A percentile compares a stretch with the other conserved stretches of the same genome.
phyloP scores from a whole-genome alignment of 2,888 invertebrate species.

The Sussaba pulchella region DNA sequence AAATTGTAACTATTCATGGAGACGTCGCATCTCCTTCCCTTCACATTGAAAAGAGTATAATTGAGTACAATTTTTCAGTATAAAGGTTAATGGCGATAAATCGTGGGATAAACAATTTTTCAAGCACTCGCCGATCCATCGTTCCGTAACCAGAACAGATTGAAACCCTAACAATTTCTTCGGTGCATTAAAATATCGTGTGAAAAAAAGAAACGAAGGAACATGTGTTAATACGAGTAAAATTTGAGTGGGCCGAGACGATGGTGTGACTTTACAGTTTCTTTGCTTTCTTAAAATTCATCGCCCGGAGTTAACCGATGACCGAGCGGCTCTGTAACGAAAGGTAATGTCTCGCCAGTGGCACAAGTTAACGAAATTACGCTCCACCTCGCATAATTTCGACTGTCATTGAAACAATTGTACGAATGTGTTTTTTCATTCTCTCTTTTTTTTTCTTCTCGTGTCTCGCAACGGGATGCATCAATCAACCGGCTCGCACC shows the following conservation, averaged over 20 bases:
- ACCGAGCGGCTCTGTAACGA: constrained; percentile 22
- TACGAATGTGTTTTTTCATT: constrained; percentile 20
- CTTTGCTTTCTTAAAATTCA: constrained; percentile 35
- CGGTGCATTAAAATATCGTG: constrained; percentile 15
- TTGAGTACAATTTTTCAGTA: too few relatives aligned
- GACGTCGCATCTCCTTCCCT: neutral
- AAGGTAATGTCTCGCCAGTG: neutral
- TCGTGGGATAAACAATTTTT: neutral
- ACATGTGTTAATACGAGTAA: constrained; percentile 25
- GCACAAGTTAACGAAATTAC: constrained; percentile 20
- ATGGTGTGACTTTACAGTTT: constrained; percentile 43
- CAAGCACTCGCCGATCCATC: neutral
- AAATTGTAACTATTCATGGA: neutral
- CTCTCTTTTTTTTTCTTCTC: constrained; percentile 33
- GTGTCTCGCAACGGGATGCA: constrained; percentile 50
- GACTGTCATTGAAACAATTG: constrained; percentile 41
- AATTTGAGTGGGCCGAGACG: constrained; percentile 52
- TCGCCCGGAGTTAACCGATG: constrained; percentile 39
- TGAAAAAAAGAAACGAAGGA: constrained; percentile 22
- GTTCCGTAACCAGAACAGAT: neutral
- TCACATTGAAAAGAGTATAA: too few relatives aligned
- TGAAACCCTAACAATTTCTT: constrained; percentile 10
- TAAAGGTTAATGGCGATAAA: too few relatives aligned
- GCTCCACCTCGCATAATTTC: constrained; percentile 31
- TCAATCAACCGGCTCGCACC: constrained; percentile 40